Base-by-base conservation (phyloP, 1,140 invertebrate genomes). In the Spodoptera frugiperda region DNA sequence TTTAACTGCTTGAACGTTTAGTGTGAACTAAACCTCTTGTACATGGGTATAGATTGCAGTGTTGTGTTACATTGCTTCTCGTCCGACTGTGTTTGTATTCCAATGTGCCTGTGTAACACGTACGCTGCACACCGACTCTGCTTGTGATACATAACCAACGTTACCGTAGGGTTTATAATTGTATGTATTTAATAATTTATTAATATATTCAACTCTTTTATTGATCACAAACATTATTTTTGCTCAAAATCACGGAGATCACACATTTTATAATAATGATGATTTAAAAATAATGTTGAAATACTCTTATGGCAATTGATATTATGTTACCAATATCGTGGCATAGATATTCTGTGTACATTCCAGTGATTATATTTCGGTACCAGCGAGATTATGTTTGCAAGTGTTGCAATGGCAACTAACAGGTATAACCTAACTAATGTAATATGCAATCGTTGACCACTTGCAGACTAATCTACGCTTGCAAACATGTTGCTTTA, bases 131-230 rank as follows among this genome's bases (percentile, higher is more conserved):
- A 78, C 53, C 17, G 79, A 79, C 79, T 79, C 67, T 49, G 70
- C 74, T 81, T 82, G 82, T 86, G 86, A 83, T 83, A 84, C 76
- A 73, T 79, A 82, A 84, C 71, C 72, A 72, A 81, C 83, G 84
- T 87, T 87, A 87, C 84, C 84, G 76, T 87, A 81, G 77, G 77
- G 79, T 79, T 76, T 83, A 25, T 19, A 48, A 78, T 59, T 73
- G 17, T 55, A 71, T 77, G 19, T 81, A 67, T 72, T 48, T 51
- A 39, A 59, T 61, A 25, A 46, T 49, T 57, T 30, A 46, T 72
- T 25, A 25, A 46, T 55, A 30, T 33, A 53, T 55, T 73, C 46
- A 25, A 25, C 25, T 25, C 25, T 25, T n/a, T n/a, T 25, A 25
- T 25, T 25, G 25, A 25, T 25, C 68, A 76, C 59, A 76, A 75